Evolutionary conservation across 2,797 vertebrate genomes (phyloP), one percentile per base, ranked within the genome.

Genomic region (Myripristis murdjan): DNA sequence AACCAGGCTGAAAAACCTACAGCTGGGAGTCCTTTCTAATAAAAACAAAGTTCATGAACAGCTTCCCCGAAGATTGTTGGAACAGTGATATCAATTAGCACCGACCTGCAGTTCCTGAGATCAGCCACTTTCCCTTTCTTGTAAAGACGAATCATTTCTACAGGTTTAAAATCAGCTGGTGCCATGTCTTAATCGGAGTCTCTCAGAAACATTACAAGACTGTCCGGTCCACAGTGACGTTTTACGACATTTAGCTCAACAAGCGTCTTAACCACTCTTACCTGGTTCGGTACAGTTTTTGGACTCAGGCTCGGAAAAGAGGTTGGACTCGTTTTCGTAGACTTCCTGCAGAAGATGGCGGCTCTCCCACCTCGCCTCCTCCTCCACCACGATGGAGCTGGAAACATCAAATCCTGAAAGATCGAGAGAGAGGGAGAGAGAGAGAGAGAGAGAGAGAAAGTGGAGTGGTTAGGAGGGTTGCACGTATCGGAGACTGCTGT

Each of bases 211-310:
- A n/a, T 24, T 24, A 1, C 23, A 24, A 23, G 24, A 24, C 3
- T 24, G 23, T 24, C 23, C 24, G 23, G 23, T 24, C 23, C 23
- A 24, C 23, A n/a, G n/a, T 24, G 23, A 24, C 23, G 24, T 24
- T 24, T 24, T 24, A 23, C 24, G 23, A 24, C 15, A 18, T 23
- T 22, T 0, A 28, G 20, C 16, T 5, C 7, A 15, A 23, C 6
- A 11, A 11, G 11, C 44, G 2, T 37, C 20, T 22, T 20, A 61
- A 58, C 18, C 1, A 20, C 9, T 71, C 82, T 86, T 93, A 98
- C 97, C 97, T 93, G 97, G 97, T 31, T 97, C 96, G 0, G 97
- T 98, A 92, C 97, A 98, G 86, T 98, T 98, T 77, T 95, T 97
- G 79, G 75, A 87, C 0, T 41, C 78, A 54, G 39, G 75, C 77